These are phyloP conservation scores for Caenorhabditis afra DNA, from an alignment of 2,888 invertebrate species.

Conservation along the genomic window DNA sequence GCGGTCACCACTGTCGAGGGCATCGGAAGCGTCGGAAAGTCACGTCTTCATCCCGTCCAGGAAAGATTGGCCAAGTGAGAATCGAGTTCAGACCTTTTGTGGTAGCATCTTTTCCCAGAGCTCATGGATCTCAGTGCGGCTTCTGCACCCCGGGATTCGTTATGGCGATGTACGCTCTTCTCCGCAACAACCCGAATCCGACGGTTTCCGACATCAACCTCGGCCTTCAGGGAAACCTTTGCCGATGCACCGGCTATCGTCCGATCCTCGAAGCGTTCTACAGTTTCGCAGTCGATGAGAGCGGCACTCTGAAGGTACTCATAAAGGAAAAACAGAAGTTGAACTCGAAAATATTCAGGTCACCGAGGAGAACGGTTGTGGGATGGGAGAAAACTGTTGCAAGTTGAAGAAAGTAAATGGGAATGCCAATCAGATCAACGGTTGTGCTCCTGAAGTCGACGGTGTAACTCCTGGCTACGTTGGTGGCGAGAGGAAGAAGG, in stretches of 20 bases:
- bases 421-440: too few species aligned
- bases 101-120: too few species aligned
- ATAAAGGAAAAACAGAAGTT: slow-evolving; percentile 71
- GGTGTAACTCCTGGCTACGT: slow-evolving; percentile 45
- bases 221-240: slow-evolving; percentile 84
- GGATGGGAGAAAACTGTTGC: slow-evolving; percentile 76
- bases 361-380: slow-evolving; percentile 60
- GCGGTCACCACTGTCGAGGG: slow-evolving; percentile 95
- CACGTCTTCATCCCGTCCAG: slow-evolving; percentile 89
- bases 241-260: slow-evolving; percentile 94
- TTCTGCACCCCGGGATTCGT: slow-evolving; percentile 96
- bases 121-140: slow-evolving; percentile 95
- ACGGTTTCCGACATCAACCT: slow-evolving; percentile 73
- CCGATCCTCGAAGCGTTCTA: slow-evolving; percentile 93
- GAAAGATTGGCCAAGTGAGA: slow-evolving; percentile 76
- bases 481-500: slow-evolving; percentile 42
- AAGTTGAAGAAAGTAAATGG: slow-evolving; percentile 59
- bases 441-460: neutral
- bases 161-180: slow-evolving; percentile 94
- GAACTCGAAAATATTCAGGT: slow-evolving; percentile 21
- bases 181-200: slow-evolving; percentile 87
- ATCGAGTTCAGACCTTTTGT: neutral
- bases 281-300: slow-evolving; percentile 73
- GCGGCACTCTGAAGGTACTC: slow-evolving; percentile 65
- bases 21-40: slow-evolving; percentile 88